These are phyloP conservation scores for Lepeophtheirus salmonis DNA, from an alignment of 1,140 invertebrate genomes.

Conservation along the genomic window DNA sequence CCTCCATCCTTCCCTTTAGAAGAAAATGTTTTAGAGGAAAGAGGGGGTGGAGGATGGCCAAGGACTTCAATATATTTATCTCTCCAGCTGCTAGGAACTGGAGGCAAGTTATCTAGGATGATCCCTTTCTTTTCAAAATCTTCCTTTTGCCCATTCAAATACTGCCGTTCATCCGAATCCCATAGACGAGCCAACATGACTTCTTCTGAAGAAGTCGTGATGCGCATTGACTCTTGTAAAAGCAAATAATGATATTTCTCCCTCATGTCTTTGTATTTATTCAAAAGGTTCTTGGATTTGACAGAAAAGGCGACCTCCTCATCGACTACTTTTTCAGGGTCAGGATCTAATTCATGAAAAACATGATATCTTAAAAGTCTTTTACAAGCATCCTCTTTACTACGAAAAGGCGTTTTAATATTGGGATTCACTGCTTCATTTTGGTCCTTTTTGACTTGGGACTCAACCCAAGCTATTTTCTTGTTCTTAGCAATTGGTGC, in stretches of 20 bases:
- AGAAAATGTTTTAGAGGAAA: background rate
- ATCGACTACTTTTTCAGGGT: slow-evolving; percentile 44
- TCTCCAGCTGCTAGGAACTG: background rate
- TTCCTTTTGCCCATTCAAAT: slow-evolving; percentile 5
- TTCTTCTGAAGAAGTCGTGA: slow-evolving; percentile 12
- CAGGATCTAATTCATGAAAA: slow-evolving; percentile 45
- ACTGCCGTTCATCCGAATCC: slow-evolving; percentile 14
- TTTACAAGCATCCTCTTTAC: slow-evolving; percentile 53
- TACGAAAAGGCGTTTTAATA: slow-evolving; percentile 48
- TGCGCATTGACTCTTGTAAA: slow-evolving; percentile 48
- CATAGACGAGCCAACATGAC: slow-evolving; percentile 17
- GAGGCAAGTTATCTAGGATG: background rate
- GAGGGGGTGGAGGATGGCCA: background rate
- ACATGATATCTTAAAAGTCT: slow-evolving; percentile 61
- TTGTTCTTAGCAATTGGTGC: background rate
- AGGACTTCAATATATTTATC: background rate
- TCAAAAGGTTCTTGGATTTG: slow-evolving; percentile 46
- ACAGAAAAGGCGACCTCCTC: slow-evolving; percentile 56
- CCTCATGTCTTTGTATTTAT: slow-evolving; percentile 50
- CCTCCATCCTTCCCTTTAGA: background rate
- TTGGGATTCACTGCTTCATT: slow-evolving; percentile 53
- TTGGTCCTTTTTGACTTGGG: slow-evolving; percentile 56
- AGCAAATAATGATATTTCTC: slow-evolving; percentile 56
- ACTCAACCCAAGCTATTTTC: slow-evolving; percentile 36
- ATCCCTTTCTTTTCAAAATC: background rate